Base-by-base conservation (phyloP, 2,888 invertebrate genomes). In the Branchellion lobata region DNA sequence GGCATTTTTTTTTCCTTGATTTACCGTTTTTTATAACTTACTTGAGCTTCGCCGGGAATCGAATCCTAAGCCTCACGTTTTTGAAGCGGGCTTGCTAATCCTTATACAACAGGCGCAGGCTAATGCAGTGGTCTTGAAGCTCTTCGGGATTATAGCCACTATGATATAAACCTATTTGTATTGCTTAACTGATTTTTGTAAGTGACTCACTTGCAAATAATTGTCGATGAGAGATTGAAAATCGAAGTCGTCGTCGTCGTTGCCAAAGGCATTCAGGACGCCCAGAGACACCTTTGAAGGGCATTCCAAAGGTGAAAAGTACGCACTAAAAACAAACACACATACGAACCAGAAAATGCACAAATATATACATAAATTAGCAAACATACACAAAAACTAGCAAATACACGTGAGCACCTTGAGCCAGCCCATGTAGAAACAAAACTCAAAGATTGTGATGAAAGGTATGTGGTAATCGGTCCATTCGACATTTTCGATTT, bases 201-300 rank as follows among this genome's bases (percentile, higher is more conserved):
- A n/a, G 21, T 24, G 3, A 57, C n/a, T 14, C 21, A 80, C 80
- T 3, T 78, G 51, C 18, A 80, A 33, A 27, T 65, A 31, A 68
- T 36, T 34, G 21, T 80, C 80, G 11, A 80, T 72, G 21, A 80
- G 72, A n/a, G 34, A n/a, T 36, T 72, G 78, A 34, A 78, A 51
- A 14, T 80, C 80, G 40, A 80, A 80, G 47, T 80, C 80, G 53
- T 80, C 80, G 31, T 80, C 80, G 36, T 80, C 78, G 2, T 78
- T 71, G 27, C 80, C 80, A 29, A 78, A 78, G 11, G 73, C 78
- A 40, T 78, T 47, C 24, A 80, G 34, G 1, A 36, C 77, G 14
- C 71, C 34, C 27, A 71, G 72, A n/a, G 80, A 72, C 21, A 80
- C 78, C 80, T 80, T 34, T 47, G 33, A 61, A 36, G 18, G 21